phyloP scores from a whole-genome alignment of 2,113 vertebrate genomes.

The Indicator indicator region DNA sequence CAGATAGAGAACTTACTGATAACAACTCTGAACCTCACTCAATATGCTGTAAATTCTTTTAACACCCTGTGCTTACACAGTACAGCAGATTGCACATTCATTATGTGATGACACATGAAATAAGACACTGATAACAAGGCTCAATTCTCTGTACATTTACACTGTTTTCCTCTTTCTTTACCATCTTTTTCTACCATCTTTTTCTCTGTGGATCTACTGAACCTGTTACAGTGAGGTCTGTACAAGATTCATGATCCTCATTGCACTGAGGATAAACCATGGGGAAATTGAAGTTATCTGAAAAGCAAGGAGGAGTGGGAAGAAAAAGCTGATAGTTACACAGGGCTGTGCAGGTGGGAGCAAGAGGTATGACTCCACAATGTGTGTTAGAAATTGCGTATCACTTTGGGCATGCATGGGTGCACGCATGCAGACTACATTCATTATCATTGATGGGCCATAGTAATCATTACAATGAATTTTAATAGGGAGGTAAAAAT shows the following conservation, averaged over 20 bases:
- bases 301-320: not conserved
- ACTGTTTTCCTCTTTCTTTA: not conserved
- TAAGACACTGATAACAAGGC: not conserved
- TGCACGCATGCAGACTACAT: not conserved
- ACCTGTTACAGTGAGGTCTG: not conserved
- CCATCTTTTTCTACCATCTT: not conserved
- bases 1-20: slow-evolving; percentile 7
- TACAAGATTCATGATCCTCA: not conserved
- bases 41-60: slow-evolving; percentile 18
- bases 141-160: not conserved
- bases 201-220: not conserved
- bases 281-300: not conserved
- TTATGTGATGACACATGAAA: slow-evolving; percentile 14
- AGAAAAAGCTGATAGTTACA: not conserved
- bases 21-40: not conserved
- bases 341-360: not conserved
- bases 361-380: not conserved
- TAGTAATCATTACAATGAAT: slow-evolving; percentile 61
- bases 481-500: slow-evolving; percentile 50
- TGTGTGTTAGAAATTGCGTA: slow-evolving; percentile 9
- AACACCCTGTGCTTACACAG: not conserved
- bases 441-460: slow-evolving; percentile 54
- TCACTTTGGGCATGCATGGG: not conserved
- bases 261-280: not conserved
- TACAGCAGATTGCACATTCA: slow-evolving; percentile 9